These are phyloP conservation scores for Thryonomys swinderianus DNA, from an alignment of 2,113 vertebrate genomes.

Conservation along the genomic window DNA sequence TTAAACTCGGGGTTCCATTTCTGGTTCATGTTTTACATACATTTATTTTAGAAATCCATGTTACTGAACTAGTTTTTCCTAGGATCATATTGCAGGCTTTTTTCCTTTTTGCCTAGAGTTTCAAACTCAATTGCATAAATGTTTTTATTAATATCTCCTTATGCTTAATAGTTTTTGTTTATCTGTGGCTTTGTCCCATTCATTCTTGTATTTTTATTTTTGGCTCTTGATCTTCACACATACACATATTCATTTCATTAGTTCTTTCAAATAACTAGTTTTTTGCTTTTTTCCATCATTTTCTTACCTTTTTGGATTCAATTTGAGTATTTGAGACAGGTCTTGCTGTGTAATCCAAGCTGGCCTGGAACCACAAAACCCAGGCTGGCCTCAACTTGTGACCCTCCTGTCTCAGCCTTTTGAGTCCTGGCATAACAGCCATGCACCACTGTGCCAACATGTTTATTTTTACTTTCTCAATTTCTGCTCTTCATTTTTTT, in stretches of 20 bases:
- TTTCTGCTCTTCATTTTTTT: background rate
- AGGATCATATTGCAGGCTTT: background rate
- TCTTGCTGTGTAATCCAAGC: background rate
- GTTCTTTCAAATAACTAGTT: constrained; percentile 5
- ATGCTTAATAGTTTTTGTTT: background rate
- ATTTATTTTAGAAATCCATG: constrained; percentile 18
- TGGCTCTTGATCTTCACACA: background rate
- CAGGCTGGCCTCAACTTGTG: background rate
- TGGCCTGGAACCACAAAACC: background rate
- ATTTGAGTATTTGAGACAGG: background rate
- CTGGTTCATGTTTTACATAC: background rate
- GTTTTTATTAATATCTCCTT: background rate
- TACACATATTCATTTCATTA: background rate
- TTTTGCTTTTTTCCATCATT: background rate
- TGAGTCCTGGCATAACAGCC: background rate
- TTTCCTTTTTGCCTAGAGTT: constrained; percentile 38
- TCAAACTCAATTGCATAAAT: background rate
- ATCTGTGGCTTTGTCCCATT: background rate
- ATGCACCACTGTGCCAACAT: background rate
- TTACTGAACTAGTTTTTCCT: background rate
- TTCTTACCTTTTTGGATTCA: background rate
- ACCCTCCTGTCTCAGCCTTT: background rate
- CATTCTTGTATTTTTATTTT: background rate
- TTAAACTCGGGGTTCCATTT: background rate
- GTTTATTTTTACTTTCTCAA: background rate